Evolutionary conservation across 2,113 vertebrate genomes (phyloP).

Genomic region (Chamaetylas fuelleborni): DNA sequence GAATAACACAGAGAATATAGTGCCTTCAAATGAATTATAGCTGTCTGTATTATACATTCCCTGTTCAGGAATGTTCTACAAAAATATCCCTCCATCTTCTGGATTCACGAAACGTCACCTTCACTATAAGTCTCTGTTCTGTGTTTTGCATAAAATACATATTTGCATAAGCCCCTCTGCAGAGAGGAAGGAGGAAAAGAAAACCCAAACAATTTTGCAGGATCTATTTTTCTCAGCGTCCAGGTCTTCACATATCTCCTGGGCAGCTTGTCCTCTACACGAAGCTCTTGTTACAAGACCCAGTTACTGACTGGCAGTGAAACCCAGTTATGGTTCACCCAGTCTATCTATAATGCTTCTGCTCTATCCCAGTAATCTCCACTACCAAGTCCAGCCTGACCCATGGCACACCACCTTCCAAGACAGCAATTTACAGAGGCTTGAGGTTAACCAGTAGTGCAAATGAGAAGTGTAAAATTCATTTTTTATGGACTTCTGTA

Average conservation of each 20-base stretch:
- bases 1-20: not conserved
- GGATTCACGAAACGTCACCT: not conserved
- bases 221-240: not conserved
- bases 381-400: not conserved
- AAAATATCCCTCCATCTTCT: not conserved
- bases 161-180: accelerated
- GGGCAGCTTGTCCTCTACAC: not conserved
- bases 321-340: not conserved
- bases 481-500: not conserved
- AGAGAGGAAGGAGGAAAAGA: not conserved
- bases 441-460: not conserved
- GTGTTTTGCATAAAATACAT: not conserved
- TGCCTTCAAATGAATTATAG: not conserved
- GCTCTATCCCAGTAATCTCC: not conserved
- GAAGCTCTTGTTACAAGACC: not conserved
- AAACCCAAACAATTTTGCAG: not conserved
- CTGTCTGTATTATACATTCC: not conserved
- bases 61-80: not conserved
- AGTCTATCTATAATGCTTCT: not conserved
- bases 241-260: not conserved
- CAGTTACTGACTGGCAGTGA: not conserved
- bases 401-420: accelerated
- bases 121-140: not conserved
- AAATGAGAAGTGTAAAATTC: not conserved
- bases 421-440: not conserved